These are phyloP conservation scores for Caenorhabditis afra DNA, from an alignment of 2,888 invertebrate species.

Conservation along the genomic window DNA sequence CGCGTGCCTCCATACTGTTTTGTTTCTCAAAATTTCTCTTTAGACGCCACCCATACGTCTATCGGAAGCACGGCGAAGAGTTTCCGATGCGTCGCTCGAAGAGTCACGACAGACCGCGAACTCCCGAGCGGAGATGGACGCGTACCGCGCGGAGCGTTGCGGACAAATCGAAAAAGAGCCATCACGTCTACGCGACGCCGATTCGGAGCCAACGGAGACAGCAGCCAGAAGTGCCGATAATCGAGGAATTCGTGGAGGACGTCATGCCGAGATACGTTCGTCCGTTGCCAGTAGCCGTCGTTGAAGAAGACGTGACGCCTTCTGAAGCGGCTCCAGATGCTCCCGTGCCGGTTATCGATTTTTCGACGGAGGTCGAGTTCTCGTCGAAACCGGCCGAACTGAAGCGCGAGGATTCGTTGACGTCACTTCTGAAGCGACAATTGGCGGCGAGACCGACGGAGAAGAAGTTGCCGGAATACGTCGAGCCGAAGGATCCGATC, in stretches of 20 bases:
- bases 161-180: conserved; percentile 23
- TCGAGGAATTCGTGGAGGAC: conserved; percentile 51
- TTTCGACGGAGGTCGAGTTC: conserved; percentile 36
- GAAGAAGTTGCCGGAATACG: conserved; percentile 44
- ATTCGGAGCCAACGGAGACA: conserved; percentile 13
- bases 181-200: conserved; percentile 42
- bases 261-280: conserved; percentile 45
- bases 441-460: conserved; percentile 13
- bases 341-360: conserved; percentile 20
- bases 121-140: conserved; percentile 34
- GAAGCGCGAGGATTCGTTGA: conserved; percentile 48
- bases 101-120: conserved; percentile 37
- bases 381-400: conserved; percentile 35
- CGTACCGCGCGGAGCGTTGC: conserved; percentile 28
- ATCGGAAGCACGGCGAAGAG: conserved; percentile 46
- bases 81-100: conserved; percentile 47
- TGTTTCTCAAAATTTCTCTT: too few relatives aligned
- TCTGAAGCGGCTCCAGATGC: neutral
- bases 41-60: conserved; percentile 30
- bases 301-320: too few relatives aligned
- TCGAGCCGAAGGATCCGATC: conserved; percentile 60
- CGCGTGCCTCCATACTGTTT: too few relatives aligned
- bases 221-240: conserved; percentile 19
- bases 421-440: conserved; percentile 40
- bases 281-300: conserved; percentile 4